Conservation (phyloP, 2,888 invertebrate species). For the Pecten maximus region DNA sequence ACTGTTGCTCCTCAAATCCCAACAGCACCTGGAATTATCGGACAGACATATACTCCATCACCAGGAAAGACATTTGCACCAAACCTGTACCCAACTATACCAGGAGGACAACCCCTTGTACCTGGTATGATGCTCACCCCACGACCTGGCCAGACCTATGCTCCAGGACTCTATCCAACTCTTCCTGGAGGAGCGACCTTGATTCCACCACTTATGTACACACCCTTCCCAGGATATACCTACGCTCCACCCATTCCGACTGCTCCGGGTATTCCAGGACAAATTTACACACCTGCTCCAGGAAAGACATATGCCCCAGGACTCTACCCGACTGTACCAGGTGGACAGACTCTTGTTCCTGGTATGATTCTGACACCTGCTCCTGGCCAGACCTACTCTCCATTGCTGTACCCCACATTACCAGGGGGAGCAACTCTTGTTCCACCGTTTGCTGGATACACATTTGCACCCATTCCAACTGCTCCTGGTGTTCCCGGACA, state of each 20-base stretch:
- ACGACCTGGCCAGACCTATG: slow-evolving; percentile 58
- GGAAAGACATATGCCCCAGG: slow-evolving; percentile 58
- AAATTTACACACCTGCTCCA: slow-evolving; percentile 61
- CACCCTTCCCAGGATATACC: slow-evolving; percentile 55
- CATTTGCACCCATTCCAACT: slow-evolving; percentile 56
- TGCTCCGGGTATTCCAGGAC: slow-evolving; percentile 49
- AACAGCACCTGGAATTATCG: slow-evolving; percentile 54
- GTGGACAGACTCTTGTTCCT: slow-evolving; percentile 62
- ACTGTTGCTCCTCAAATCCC: slow-evolving; percentile 49
- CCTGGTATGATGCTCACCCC: slow-evolving; percentile 59
- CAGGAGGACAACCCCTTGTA: slow-evolving; percentile 55
- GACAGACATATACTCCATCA: slow-evolving; percentile 59
- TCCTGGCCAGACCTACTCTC: slow-evolving; percentile 62
- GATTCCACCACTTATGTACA: slow-evolving; percentile 50
- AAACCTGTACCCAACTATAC: slow-evolving; percentile 54
- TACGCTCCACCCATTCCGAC: slow-evolving; percentile 54
- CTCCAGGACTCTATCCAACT: slow-evolving; percentile 61
- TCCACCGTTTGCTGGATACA: slow-evolving; percentile 55
- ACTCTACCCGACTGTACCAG: slow-evolving; percentile 59
- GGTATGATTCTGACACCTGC: slow-evolving; percentile 59
- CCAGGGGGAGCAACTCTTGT: slow-evolving; percentile 56
- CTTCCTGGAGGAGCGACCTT: slow-evolving; percentile 56
- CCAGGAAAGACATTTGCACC: slow-evolving; percentile 65
- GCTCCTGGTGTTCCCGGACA: slow-evolving; percentile 57
- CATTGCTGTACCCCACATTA: slow-evolving; percentile 53